These are phyloP conservation scores for Procavia capensis DNA, from an alignment of 2,113 vertebrate genomes.

Conservation along the genomic window DNA sequence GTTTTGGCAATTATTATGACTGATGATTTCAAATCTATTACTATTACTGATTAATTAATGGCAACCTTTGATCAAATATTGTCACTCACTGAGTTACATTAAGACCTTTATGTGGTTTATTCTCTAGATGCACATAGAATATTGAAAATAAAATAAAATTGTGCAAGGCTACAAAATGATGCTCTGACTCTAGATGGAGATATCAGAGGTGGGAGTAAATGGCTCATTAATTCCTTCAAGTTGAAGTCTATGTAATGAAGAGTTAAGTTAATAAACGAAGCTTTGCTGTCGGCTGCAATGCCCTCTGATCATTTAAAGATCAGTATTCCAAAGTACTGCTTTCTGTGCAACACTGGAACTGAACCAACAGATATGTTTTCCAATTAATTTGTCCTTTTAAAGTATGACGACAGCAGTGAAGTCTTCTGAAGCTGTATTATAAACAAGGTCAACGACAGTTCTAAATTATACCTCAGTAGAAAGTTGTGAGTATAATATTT, in stretches of 20 bases:
- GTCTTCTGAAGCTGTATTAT: slow-evolving; percentile 50
- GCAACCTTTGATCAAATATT: not conserved
- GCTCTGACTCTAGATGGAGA: not conserved
- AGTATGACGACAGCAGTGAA: slow-evolving; percentile 22
- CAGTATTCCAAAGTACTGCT: slow-evolving; percentile 61
- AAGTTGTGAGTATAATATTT: slow-evolving; percentile 5
- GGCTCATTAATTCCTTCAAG: not conserved
- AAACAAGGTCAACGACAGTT: slow-evolving; percentile 66
- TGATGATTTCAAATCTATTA: not conserved
- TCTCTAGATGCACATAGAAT: not conserved
- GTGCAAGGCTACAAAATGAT: not conserved
- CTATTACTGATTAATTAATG: not conserved
- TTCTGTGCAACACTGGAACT: slow-evolving; percentile 61
- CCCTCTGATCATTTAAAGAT: slow-evolving; percentile 54
- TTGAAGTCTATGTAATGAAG: not conserved
- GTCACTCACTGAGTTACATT: not conserved
- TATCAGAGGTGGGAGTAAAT: not conserved
- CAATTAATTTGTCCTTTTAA: slow-evolving; percentile 80
- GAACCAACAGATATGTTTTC: slow-evolving; percentile 70
- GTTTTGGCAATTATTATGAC: not conserved
- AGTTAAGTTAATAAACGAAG: slow-evolving; percentile 49
- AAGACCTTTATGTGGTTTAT: not conserved
- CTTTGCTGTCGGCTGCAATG: not conserved
- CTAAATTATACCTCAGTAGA: slow-evolving; percentile 48
- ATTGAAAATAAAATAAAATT: not conserved